Percentiles rank a stretch among this genome's conserved stretches.
phyloP scores from a whole-genome alignment of 2,113 vertebrate species.

The Crypturellus undulatus region DNA sequence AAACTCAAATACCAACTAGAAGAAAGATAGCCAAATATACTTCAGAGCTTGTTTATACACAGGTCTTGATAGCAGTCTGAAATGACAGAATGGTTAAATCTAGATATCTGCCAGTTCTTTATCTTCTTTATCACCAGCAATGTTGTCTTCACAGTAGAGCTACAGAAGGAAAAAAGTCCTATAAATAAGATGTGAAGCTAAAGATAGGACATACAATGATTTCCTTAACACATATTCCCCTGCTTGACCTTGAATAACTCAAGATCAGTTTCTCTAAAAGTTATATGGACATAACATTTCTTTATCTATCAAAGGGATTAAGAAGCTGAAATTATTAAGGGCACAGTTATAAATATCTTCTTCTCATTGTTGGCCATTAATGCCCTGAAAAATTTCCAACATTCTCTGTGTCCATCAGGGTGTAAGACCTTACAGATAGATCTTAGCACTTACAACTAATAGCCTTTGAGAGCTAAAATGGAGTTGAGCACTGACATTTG shows the following conservation, averaged over 20 bases:
- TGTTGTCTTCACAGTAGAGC: slow-evolving; percentile 8
- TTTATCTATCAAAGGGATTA: background rate
- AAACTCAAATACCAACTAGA: background rate
- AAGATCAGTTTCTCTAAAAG: background rate
- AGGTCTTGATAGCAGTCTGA: background rate
- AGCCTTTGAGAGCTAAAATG: background rate
- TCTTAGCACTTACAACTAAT: background rate
- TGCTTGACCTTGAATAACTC: slow-evolving; percentile 36
- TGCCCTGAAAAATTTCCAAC: background rate
- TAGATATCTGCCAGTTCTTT: background rate
- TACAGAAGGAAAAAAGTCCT: background rate
- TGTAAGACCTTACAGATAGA: background rate
- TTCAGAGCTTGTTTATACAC: background rate
- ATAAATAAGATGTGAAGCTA: slow-evolving; percentile 28
- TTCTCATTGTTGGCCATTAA: background rate
- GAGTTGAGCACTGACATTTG: background rate
- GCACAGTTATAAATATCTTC: background rate
- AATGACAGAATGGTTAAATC: background rate
- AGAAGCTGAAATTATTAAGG: background rate
- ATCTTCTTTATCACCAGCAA: slow-evolving; percentile 21
- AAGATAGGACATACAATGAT: slow-evolving; percentile 1
- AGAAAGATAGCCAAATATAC: background rate
- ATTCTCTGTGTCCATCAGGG: background rate
- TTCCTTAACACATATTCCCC: background rate
- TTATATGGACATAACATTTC: background rate